Base-by-base conservation (phyloP, 1,140 invertebrate genomes). In the Cataglyphis hispanica region DNA sequence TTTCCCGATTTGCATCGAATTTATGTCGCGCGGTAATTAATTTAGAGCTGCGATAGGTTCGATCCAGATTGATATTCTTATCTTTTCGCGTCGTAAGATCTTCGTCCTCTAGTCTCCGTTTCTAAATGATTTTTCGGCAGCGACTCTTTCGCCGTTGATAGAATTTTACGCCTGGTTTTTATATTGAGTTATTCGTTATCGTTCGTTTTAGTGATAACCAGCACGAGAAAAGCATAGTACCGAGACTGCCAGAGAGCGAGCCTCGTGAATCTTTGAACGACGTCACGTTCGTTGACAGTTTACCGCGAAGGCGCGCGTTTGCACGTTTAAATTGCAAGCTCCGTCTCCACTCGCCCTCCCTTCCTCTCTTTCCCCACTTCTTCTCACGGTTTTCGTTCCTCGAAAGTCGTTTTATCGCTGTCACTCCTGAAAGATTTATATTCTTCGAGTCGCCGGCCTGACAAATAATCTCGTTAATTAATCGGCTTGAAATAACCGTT, bases 211-310 rank as follows among this genome's bases (percentile, higher is more conserved):
- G 53, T 19, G 53, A 37, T 31, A 67, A 77, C 58, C 50, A 58
- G 40, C 11, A n/a, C 46, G 46, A 58, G 64, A 85, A 46, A 64
- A 70, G 58, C 37, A 7, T 60, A n/a, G 63, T 43, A 27, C 40
- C 43, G 72, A 13, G n/a, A 63, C 58, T 64, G 27, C 8, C 53
- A 56, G 66, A 72, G 53, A 74, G 77, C 80, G 66, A 85, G 84
- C 50, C 60, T 86, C 66, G 80, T 91, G 86, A 92, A 92, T 91
- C 66, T 88, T 92, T 91, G 78, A 92, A 81, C 87, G 64, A 85
- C 86, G 91, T 92, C 91, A 91, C 90, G 90, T 92, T 90, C 83
- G 67, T 89, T 92, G 91, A 92, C 91, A 92, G 89, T 90, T 92
- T 90, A 92, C 53, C 72, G 53, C 34, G 85, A 77, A 75, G 63